Percentiles rank a stretch among this genome's conserved stretches.
Conservation (phyloP, 2,113 vertebrate genomes). For the Pelusios castaneus region DNA sequence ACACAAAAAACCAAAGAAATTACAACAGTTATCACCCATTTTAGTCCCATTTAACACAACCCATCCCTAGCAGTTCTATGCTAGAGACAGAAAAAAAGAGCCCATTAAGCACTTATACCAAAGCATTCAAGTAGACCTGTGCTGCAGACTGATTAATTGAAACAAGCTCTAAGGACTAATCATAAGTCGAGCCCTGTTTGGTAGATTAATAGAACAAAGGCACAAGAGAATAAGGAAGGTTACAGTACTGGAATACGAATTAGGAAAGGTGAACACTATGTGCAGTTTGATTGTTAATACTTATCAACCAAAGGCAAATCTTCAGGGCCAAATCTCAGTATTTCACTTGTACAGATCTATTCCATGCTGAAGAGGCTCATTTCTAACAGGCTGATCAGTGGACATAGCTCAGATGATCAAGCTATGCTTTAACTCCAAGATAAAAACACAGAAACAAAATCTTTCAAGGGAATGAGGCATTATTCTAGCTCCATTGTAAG, state of each 20-base stretch:
- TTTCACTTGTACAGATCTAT: neutral
- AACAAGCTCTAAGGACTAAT: slow-evolving; percentile 82
- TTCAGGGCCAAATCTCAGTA: neutral
- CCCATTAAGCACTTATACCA: slow-evolving; percentile 65
- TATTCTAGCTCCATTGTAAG: neutral
- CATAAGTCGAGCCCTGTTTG: slow-evolving; percentile 78
- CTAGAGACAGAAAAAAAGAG: slow-evolving; percentile 51
- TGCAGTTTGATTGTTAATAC: slow-evolving; percentile 39
- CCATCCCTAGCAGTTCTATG: neutral
- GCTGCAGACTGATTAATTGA: slow-evolving; percentile 82
- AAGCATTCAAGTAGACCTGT: slow-evolving; percentile 70
- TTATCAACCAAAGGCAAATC: slow-evolving; percentile 42
- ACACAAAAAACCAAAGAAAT: neutral
- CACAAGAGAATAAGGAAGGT: slow-evolving; percentile 68
- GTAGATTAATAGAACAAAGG: slow-evolving; percentile 82
- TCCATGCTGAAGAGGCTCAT: neutral
- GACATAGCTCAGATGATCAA: neutral
- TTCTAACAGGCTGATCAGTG: neutral
- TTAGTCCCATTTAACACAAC: slow-evolving; percentile 43
- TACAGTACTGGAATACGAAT: slow-evolving; percentile 77
- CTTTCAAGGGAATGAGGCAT: neutral
- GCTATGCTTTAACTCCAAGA: neutral
- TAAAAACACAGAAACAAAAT: neutral
- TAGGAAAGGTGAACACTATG: slow-evolving; percentile 70
- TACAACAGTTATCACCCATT: slow-evolving; percentile 35